These are phyloP conservation scores for Melikaiella ostensackeni DNA, from an alignment of 2,888 invertebrate genomes.

Conservation along the genomic window DNA sequence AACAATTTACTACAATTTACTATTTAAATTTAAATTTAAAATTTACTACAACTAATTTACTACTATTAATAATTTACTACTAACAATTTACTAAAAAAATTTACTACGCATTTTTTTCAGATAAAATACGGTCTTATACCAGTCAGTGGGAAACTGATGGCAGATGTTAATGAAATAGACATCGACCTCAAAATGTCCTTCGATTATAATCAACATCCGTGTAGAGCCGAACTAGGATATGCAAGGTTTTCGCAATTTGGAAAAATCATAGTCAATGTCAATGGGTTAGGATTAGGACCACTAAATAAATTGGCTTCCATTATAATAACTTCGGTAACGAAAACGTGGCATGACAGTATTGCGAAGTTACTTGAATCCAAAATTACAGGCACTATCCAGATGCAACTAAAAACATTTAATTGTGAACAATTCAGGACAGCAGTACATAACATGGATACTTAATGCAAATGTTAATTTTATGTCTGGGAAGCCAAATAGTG, in stretches of 20 bases:
- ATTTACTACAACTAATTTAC: too few relatives aligned
- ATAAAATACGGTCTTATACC: constrained; percentile 50
- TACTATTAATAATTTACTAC: too few relatives aligned
- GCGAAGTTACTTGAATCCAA: background rate
- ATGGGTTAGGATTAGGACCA: constrained; percentile 57
- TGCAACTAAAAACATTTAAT: background rate
- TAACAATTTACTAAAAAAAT: too few relatives aligned
- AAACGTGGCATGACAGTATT: background rate
- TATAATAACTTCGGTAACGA: background rate
- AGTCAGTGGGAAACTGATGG: constrained; percentile 52
- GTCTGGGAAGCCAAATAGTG: too few relatives aligned
- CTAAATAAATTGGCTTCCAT: constrained; percentile 51
- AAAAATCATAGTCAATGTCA: constrained; percentile 52
- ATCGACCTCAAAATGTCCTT: constrained; percentile 45
- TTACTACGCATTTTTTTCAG: constrained; percentile 51
- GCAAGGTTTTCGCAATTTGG: constrained; percentile 55
- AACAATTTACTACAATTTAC: too few relatives aligned
- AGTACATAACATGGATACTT: too few relatives aligned
- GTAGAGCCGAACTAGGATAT: constrained; percentile 47
- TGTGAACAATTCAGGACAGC: background rate
- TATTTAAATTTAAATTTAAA: too few relatives aligned
- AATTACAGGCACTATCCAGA: background rate
- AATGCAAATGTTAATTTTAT: too few relatives aligned
- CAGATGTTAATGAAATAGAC: constrained; percentile 50
- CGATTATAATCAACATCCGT: constrained; percentile 56